A percentile compares a stretch with the other conserved stretches of the same genome.
phyloP scores from a whole-genome alignment of 2,113 vertebrate genomes.

The Vidua chalybeata region DNA sequence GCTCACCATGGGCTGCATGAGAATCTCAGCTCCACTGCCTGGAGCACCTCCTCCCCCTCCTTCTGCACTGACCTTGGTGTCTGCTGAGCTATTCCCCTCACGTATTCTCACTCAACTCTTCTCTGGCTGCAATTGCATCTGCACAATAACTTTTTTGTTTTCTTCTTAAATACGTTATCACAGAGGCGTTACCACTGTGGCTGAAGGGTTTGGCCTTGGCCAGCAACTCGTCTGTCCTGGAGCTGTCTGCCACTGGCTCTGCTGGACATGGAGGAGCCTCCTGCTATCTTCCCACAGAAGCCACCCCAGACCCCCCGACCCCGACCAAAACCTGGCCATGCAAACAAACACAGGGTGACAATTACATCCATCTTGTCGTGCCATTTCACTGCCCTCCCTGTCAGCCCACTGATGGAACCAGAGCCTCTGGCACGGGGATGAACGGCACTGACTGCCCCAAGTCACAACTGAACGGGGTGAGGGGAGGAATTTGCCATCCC shows the following conservation, averaged over 20 bases:
- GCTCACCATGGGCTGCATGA: neutral
- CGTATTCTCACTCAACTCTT: neutral
- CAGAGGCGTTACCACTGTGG: neutral
- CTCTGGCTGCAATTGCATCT: neutral
- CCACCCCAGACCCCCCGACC: neutral
- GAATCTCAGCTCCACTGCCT: neutral
- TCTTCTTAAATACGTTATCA: neutral
- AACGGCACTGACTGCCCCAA: neutral
- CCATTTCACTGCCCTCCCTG: accelerated
- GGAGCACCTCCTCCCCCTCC: neutral
- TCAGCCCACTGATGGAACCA: neutral
- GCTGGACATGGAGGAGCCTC: neutral
- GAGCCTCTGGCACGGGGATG: accelerated
- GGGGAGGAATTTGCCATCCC: neutral
- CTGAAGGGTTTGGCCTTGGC: neutral
- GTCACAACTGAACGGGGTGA: neutral
- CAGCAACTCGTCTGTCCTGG: neutral
- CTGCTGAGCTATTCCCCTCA: neutral
- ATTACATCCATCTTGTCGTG: accelerated
- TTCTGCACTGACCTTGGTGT: neutral
- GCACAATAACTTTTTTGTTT: neutral
- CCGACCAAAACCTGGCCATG: neutral
- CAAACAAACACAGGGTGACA: neutral
- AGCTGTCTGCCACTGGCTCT: neutral
- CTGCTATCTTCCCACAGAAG: neutral